phyloP scores from a whole-genome alignment of 2,113 vertebrate genomes.

The Burhinus oedicnemus region DNA sequence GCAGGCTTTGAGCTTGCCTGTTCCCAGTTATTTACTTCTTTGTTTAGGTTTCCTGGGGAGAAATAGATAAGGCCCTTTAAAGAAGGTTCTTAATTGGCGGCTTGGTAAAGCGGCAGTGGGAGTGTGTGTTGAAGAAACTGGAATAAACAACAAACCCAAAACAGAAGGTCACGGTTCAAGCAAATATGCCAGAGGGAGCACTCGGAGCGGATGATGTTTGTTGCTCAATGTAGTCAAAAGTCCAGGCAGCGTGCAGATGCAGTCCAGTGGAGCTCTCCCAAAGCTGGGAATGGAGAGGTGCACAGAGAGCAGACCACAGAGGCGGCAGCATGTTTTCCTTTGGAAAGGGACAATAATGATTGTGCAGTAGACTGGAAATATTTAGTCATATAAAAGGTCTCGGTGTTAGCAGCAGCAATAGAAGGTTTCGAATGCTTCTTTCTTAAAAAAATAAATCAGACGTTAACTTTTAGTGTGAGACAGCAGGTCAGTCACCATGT shows the following conservation, averaged over 20 bases:
- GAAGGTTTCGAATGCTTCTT: not conserved
- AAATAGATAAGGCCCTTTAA: not conserved
- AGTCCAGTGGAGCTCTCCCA: not conserved
- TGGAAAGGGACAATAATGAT: not conserved
- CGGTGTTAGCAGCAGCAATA: not conserved
- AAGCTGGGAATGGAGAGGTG: not conserved
- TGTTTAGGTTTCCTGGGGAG: not conserved
- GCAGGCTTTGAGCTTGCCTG: not conserved
- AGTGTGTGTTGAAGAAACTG: not conserved
- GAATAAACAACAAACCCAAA: slow-evolving; percentile 42
- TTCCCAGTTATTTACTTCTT: not conserved
- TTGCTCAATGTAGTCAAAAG: slow-evolving; percentile 6
- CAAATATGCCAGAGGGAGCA: slow-evolving; percentile 10
- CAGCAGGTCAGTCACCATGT: not conserved
- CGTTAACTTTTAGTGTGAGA: not conserved
- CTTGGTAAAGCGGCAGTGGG: not conserved
- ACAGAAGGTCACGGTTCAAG: slow-evolving; percentile 24
- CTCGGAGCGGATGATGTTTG: not conserved
- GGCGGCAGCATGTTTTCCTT: not conserved
- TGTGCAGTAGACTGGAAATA: not conserved
- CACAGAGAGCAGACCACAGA: not conserved
- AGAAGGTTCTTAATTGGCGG: not conserved
- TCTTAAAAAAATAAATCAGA: not conserved
- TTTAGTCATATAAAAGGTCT: not conserved
- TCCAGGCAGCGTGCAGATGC: not conserved